Base-by-base conservation (phyloP, 23 tunicate genomes). In the Diplosoma virens region DNA sequence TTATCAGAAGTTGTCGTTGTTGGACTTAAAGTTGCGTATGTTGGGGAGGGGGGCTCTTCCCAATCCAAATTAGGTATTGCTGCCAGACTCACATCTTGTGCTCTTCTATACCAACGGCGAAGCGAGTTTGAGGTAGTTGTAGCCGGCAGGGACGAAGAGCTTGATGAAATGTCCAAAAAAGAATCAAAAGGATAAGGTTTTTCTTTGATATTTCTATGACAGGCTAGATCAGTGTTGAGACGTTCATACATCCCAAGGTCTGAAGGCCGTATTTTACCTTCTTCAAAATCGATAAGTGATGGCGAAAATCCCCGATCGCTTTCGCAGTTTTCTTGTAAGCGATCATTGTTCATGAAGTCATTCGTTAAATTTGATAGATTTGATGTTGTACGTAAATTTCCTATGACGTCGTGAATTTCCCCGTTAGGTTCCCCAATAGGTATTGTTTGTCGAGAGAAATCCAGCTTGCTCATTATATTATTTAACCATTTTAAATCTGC, bases 31-130 rank as follows among this genome's bases (percentile, higher is more conserved):
- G 11, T 9, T 9, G 50, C 14, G 50, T 14, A 3, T 7, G 21
- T 55, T 29, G 69, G 50, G 14, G 58, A 33, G 2, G 60, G 56
- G 29, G 29, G 74, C 3, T 30, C 47, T 36, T 24, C 54, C 86
- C 86, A 81, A 4, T 80, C 77, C 21, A 72, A 58, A 66, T 16
- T 32, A 1, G 81, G 81, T 5, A 76, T 22, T 0, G 82, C 89
- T 1, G 87, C 95, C 3, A 87, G 64, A 32, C 95, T 87, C 28
- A 87, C 95, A 69, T 87, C 95, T 32, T 79, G 81, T 0, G 83
- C 87, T 21, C 79, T 71, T 41, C 86, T 74, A 47, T 87, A 85
- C 79, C 81, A 75, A 30, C 86, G 53, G n/a, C 82, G 21, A 6
- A 67, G 36, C 3, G 74, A 5, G 52, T 35, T 37, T 4, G n/a